Conservation (phyloP, 2,888 invertebrate species). For the Dendrolimus pini region DNA sequence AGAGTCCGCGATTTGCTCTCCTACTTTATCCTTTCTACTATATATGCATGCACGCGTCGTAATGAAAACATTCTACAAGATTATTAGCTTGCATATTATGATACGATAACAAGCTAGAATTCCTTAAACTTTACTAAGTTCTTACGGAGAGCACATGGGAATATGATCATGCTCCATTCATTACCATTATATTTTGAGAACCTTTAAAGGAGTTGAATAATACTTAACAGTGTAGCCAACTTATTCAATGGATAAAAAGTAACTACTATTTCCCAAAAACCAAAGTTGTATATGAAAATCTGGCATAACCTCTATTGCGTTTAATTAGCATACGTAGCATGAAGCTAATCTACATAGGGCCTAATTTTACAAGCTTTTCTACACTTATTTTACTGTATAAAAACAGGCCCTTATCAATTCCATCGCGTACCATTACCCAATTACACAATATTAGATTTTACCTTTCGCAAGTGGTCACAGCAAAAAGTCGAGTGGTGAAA, state of each 20-base stretch:
- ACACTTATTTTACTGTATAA: constrained; percentile 8
- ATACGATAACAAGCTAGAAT: too few relatives aligned
- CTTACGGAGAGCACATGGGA: too few relatives aligned
- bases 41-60: too few relatives aligned
- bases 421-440: constrained; percentile 22
- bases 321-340: not conserved
- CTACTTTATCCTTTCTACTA: too few relatives aligned
- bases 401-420: constrained; percentile 14
- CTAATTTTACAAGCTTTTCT: constrained; percentile 4
- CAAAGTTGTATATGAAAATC: not conserved
- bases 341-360: not conserved
- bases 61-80: too few relatives aligned
- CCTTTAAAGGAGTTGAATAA: not conserved
- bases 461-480: constrained; percentile 14
- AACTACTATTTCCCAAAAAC: not conserved
- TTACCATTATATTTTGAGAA: not conserved
- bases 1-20: too few relatives aligned
- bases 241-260: not conserved
- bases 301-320: not conserved
- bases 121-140: too few relatives aligned
- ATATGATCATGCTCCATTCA: not conserved
- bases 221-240: not conserved
- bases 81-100: too few relatives aligned
- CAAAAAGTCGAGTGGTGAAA: constrained; percentile 26
- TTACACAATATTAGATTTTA: constrained; percentile 22